Conservation (phyloP, 2,797 vertebrate genomes). For the Neomorphus geoffroyi region DNA sequence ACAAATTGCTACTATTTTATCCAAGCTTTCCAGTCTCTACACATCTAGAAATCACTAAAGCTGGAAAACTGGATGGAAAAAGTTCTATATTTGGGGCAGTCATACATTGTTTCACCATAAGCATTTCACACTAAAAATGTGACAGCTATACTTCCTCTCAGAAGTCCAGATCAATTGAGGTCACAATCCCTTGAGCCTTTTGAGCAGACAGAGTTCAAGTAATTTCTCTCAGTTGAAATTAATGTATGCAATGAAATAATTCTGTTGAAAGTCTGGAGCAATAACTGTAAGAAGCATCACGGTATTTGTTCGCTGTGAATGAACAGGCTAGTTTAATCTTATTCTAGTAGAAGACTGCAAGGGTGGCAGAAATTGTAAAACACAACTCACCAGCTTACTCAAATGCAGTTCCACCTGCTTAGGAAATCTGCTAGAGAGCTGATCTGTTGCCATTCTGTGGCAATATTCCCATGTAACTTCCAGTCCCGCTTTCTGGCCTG, state of each 20-base stretch:
- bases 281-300: background rate
- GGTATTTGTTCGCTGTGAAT: background rate
- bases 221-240: background rate
- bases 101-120: background rate
- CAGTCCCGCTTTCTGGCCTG: background rate
- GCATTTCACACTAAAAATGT: background rate
- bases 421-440: background rate
- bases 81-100: background rate
- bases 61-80: background rate
- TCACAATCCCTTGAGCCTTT: background rate
- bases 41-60: background rate
- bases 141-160: background rate
- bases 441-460: background rate
- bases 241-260: background rate
- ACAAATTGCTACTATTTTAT: background rate
- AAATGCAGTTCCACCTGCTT: background rate
- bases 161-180: background rate
- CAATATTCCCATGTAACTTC: background rate
- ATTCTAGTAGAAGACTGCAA: background rate
- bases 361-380: background rate
- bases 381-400: background rate
- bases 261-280: background rate
- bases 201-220: background rate
- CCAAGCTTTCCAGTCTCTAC: background rate
- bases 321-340: background rate